phyloP scores from a whole-genome alignment of 2,797 vertebrate species.

The Nasua narica region DNA sequence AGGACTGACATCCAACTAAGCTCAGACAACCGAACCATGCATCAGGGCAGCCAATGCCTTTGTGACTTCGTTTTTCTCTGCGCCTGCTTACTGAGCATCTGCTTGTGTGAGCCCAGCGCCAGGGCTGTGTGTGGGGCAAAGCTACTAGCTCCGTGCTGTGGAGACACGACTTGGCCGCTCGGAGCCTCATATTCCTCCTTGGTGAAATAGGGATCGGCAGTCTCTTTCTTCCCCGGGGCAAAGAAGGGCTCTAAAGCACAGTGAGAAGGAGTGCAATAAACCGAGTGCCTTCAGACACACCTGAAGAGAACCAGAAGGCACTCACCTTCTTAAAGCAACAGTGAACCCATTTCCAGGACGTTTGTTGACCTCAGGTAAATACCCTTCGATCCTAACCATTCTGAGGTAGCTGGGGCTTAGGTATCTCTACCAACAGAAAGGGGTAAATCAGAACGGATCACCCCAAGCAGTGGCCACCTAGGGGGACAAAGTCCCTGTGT shows the following conservation, averaged over 20 bases:
- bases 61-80: neutral
- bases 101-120: accelerated
- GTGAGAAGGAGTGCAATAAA: neutral
- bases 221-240: neutral
- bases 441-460: neutral
- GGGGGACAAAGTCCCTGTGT: no score
- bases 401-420: neutral
- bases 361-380: neutral
- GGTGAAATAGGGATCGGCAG: neutral
- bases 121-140: neutral
- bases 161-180: neutral
- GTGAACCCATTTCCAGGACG: neutral
- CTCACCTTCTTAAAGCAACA: neutral
- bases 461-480: neutral
- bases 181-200: neutral
- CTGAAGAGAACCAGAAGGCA: neutral
- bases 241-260: neutral
- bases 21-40: neutral
- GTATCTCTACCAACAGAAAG: neutral
- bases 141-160: accelerated
- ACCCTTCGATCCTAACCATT: neutral
- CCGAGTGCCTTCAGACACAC: neutral
- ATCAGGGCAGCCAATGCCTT: neutral
- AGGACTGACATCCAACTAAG: neutral
- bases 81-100: neutral